A percentile compares a stretch with the other conserved stretches of the same genome.
These are phyloP conservation scores for Girardinus metallicus DNA, from an alignment of 2,797 vertebrate species.

Conservation along the genomic window DNA sequence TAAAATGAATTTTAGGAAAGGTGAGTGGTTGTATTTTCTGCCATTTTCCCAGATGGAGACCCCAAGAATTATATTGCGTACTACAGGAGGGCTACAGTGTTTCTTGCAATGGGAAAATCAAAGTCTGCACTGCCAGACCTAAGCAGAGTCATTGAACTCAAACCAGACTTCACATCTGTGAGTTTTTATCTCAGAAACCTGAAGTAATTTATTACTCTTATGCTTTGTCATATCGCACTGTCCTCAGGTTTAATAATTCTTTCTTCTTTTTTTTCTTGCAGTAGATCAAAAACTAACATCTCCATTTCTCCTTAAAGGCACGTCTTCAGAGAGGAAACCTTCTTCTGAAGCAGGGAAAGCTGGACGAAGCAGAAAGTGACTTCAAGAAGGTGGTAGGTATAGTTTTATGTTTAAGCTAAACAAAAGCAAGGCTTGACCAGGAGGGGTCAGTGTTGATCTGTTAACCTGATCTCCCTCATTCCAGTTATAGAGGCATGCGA, in stretches of 20 bases:
- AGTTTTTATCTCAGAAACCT: constrained; percentile 60
- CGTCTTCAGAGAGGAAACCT: constrained; percentile 94
- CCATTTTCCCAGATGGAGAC: constrained; percentile 86
- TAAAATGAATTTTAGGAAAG: background rate
- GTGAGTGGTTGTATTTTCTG: background rate
- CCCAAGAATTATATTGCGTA: constrained; percentile 95
- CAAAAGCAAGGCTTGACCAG: constrained; percentile 43
- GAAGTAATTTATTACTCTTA: background rate
- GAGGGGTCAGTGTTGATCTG: constrained; percentile 65
- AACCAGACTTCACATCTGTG: constrained; percentile 98
- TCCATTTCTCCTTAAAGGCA: constrained; percentile 78
- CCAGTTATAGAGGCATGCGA: background rate
- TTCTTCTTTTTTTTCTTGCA: background rate
- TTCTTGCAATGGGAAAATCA: constrained; percentile 96
- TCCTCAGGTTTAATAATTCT: constrained; percentile 36
- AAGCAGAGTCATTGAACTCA: constrained; percentile 95
- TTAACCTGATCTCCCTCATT: background rate
- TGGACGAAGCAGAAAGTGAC: constrained; percentile 95
- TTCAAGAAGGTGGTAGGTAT: constrained; percentile 92
- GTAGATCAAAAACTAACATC: background rate
- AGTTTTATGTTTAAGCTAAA: background rate
- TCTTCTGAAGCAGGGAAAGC: constrained; percentile 92
- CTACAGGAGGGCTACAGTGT: constrained; percentile 97
- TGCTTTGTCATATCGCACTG: background rate
- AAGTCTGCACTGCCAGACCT: constrained; percentile 97